Base-by-base conservation (phyloP, 2,888 invertebrate species). In the Trichacis sp. region DNA sequence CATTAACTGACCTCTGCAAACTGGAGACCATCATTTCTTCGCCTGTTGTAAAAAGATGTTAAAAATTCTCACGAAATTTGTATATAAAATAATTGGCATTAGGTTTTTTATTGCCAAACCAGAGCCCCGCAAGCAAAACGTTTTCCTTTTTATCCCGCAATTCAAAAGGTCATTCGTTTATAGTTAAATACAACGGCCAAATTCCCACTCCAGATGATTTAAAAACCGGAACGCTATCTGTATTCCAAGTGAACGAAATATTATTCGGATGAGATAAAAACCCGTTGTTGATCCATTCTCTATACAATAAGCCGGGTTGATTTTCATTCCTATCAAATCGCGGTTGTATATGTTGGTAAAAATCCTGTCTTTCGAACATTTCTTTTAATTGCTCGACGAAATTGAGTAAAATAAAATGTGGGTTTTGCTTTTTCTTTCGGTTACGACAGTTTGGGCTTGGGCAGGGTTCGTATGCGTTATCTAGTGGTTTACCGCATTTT, bases 161-260 rank as follows among this genome's bases (percentile, higher is more conserved):
- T n/a, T 46, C 29, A 12, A 46, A 58, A 1, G 51, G 58, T 18
- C 50, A 30, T 46, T 58, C 51, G 18, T 51, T 58, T 15, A 58
- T 9, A 24, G 3, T 30, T 48, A 63, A 38, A 40, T 63, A 63
- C 3, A 58, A 24, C 5, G 57, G 50, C 50, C 45, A 57, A 15
- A 60, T 49, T 4, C 55, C 48, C 8, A 45, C 42, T 11, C 29
- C 9, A 0, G 64, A 49, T 0, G 60, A 67, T 30, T 55, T 53
- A 36, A 64, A 64, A 0, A 64, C 60, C 1, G 68, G 65, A 36
- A 63, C 33, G 1, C 65, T 59, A 24, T 68, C 64, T 1, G 63
- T 67, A 20, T 63, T 63, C 60, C 62, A 67, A 5, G 46, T 58
- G 2, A 64, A 57, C 2, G 64, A 68, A 6, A 68, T 19, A 42